A percentile compares a stretch with the other conserved stretches of the same genome.
phyloP scores from a whole-genome alignment of 2,888 invertebrate genomes.

The Ophonus ardosiacus region DNA sequence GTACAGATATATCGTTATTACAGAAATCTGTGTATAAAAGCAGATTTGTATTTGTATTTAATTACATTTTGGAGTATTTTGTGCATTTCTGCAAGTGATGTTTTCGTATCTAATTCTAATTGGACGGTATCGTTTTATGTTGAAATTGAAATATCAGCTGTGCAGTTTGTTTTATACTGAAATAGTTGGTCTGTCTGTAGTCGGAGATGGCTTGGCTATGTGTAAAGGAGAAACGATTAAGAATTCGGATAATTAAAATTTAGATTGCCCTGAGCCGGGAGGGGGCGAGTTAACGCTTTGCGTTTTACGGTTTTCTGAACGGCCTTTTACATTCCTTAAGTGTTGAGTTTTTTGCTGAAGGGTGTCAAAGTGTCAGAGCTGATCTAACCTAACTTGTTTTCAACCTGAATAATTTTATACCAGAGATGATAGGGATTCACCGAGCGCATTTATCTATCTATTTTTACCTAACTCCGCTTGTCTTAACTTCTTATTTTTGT shows the following conservation, averaged over 20 bases:
- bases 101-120: not conserved
- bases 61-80: too few species aligned
- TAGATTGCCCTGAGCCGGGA: slow-evolving; percentile 65
- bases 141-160: not conserved
- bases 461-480: not conserved
- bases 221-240: slow-evolving; percentile 63
- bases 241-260: slow-evolving; percentile 68
- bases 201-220: not conserved
- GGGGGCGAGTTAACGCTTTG: slow-evolving; percentile 42
- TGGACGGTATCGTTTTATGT: not conserved
- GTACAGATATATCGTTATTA: too few species aligned
- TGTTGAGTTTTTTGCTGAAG: slow-evolving; percentile 40
- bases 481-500: too few species aligned
- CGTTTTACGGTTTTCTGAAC: slow-evolving; percentile 60
- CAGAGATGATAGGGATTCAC: not conserved
- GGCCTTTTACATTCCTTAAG: slow-evolving; percentile 57
- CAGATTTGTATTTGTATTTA: too few species aligned
- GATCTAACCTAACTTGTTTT: slow-evolving; percentile 35
- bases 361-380: slow-evolving; percentile 39
- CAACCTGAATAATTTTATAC: slow-evolving; percentile 30
- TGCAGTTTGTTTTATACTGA: not conserved
- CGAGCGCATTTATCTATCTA: not conserved
- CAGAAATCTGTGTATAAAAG: too few species aligned
- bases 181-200: not conserved
- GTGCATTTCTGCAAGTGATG: too few species aligned